These are phyloP conservation scores for Horisme vitalbata DNA, from an alignment of 2,888 invertebrate genomes.

Conservation along the genomic window DNA sequence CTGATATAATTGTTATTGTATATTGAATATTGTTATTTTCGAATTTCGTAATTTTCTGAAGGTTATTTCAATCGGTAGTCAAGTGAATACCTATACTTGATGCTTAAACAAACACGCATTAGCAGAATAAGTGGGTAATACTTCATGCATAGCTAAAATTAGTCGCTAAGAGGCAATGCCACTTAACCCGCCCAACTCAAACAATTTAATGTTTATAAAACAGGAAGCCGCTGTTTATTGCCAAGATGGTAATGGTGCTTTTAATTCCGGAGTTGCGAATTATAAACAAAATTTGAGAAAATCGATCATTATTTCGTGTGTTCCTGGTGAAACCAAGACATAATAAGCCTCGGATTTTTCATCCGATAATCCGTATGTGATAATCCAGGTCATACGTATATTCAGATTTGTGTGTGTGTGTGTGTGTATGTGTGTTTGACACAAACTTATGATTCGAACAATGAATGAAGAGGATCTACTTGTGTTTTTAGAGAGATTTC, in stretches of 20 bases:
- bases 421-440: too few relatives aligned
- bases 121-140: conserved; percentile 28
- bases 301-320: neutral
- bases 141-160: conserved; percentile 41
- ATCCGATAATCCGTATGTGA: too few relatives aligned
- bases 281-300: neutral
- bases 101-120: conserved; percentile 25
- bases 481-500: too few relatives aligned
- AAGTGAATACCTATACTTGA: neutral
- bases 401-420: too few relatives aligned
- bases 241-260: conserved; percentile 36
- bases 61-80: neutral
- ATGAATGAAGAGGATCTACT: too few relatives aligned
- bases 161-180: conserved; percentile 41
- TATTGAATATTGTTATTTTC: too few relatives aligned
- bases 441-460: too few relatives aligned
- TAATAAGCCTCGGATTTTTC: too few relatives aligned
- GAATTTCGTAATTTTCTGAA: neutral
- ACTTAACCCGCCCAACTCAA: conserved; percentile 38
- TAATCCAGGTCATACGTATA: too few relatives aligned
- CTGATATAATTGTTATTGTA: too few relatives aligned
- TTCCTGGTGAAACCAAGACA: neutral
- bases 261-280: conserved; percentile 2
- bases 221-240: conserved; percentile 47
- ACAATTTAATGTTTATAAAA: conserved; percentile 44